Conservation (phyloP, 2,113 vertebrate genomes). For the Chroicocephalus ridibundus region DNA sequence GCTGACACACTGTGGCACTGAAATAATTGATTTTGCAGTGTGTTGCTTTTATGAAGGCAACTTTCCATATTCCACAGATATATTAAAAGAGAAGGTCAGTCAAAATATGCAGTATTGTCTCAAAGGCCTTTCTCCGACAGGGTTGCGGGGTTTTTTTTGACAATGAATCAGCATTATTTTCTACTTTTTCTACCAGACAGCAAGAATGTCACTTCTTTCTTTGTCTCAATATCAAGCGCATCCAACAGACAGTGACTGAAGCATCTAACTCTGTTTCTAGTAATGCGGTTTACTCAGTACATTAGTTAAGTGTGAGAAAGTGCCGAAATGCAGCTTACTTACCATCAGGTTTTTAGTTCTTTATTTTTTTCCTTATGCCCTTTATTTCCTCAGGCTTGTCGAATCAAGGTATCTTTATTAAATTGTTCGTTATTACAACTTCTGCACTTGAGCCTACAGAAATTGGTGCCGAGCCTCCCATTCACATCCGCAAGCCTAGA, state of each 20-base stretch:
- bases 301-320: neutral
- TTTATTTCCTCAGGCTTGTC: neutral
- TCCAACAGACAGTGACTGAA: neutral
- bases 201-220: neutral
- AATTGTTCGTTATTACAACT: neutral
- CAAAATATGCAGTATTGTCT: neutral
- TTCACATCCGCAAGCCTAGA: neutral
- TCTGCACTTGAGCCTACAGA: neutral
- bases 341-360: neutral
- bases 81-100: neutral
- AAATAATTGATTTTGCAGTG: neutral
- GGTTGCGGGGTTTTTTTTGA: fast-evolving
- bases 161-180: neutral
- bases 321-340: neutral
- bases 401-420: neutral
- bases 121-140: neutral
- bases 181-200: neutral
- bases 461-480: neutral
- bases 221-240: neutral
- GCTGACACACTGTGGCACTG: neutral
- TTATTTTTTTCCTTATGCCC: neutral
- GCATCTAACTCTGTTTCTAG: neutral
- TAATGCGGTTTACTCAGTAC: neutral
- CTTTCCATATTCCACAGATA: neutral
- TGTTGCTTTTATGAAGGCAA: neutral